Percentiles rank a stretch among this genome's conserved stretches.
phyloP scores from a whole-genome alignment of 2,888 invertebrate genomes.

The Orchesella flavescens region DNA sequence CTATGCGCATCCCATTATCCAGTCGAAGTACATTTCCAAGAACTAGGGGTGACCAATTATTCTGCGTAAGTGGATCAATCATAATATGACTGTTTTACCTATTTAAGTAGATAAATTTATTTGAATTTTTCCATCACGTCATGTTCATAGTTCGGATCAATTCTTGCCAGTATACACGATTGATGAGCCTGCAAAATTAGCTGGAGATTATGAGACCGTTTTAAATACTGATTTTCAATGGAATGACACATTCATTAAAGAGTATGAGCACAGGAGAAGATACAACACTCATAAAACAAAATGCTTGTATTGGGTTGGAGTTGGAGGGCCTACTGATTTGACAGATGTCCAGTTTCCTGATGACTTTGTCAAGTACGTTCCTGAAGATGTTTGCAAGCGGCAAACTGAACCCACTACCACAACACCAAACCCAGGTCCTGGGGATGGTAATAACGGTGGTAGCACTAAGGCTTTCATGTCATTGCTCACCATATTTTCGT shows the following conservation, averaged over 20 bases:
- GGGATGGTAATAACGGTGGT: too few species aligned
- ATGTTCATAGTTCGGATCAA: too few species aligned
- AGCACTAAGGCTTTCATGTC: too few species aligned
- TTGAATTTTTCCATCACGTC: too few species aligned
- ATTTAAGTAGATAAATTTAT: not conserved
- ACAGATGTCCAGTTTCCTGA: slow-evolving; percentile 2
- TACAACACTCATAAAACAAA: not conserved
- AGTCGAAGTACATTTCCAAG: not conserved
- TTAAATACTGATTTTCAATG: slow-evolving; percentile 17
- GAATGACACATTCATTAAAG: slow-evolving; percentile 4
- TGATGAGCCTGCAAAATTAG: not conserved
- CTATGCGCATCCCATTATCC: slow-evolving; percentile 7
- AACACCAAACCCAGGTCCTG: too few species aligned
- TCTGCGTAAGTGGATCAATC: not conserved
- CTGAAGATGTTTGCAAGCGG: slow-evolving; percentile 11
- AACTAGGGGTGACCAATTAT: not conserved
- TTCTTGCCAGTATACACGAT: not conserved
- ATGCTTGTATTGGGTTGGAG: too few species aligned
- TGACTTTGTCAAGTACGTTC: not conserved
- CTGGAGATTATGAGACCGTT: not conserved
- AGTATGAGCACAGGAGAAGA: not conserved
- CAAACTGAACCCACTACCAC: too few species aligned
- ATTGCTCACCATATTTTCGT: too few species aligned
- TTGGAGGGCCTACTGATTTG: too few species aligned
- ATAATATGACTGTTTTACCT: not conserved